These are phyloP conservation scores for Pristis pectinata DNA, from an alignment of 2,797 vertebrate species.

Conservation along the genomic window DNA sequence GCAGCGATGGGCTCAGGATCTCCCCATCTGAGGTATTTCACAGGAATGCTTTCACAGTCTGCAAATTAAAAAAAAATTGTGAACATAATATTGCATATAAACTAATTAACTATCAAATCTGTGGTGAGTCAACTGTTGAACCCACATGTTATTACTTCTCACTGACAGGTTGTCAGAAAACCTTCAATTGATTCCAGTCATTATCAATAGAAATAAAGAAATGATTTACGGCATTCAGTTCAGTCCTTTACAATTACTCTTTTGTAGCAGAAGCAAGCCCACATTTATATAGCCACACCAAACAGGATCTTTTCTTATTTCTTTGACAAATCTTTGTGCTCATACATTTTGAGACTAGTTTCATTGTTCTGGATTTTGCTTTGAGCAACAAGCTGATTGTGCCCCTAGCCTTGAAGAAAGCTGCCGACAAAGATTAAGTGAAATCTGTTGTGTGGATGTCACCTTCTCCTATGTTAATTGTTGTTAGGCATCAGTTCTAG, in stretches of 20 bases:
- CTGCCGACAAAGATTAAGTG: no score
- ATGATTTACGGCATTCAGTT: neutral
- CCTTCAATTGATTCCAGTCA: neutral
- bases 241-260: neutral
- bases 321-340: neutral
- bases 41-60: slow-evolving; percentile 89
- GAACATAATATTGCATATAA: neutral
- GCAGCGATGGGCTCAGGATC: slow-evolving; percentile 95
- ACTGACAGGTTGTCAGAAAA: neutral
- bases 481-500: no score
- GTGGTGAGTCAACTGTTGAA: neutral
- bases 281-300: neutral
- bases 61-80: slow-evolving; percentile 14
- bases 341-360: no score
- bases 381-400: no score
- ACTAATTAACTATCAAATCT: neutral
- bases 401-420: no score
- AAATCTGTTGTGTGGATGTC: no score
- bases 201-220: neutral
- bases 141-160: neutral
- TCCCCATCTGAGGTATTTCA: slow-evolving; percentile 89
- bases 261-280: neutral
- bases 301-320: neutral
- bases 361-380: no score
- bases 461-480: no score